A percentile compares a stretch with the other conserved stretches of the same genome.
phyloP scores from a whole-genome alignment of 2,888 invertebrate species.

The Agonum fuliginosum region DNA sequence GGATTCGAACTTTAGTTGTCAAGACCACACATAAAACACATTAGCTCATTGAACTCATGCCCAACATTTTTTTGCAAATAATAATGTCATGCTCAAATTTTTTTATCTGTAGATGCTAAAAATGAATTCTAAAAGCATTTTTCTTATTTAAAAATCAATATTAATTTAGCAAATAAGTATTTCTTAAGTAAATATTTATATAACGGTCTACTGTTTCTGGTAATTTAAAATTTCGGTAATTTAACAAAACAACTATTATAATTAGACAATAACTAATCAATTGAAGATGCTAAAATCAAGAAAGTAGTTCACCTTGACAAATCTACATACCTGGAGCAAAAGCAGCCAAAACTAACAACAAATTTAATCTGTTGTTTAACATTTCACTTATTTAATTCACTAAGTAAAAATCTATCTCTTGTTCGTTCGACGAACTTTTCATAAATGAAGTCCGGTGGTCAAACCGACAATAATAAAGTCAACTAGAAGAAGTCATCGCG shows the following conservation, averaged over 20 bases:
- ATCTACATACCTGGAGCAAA: conserved; percentile 45
- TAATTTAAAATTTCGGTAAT: too few relatives aligned
- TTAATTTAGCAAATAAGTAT: not conserved
- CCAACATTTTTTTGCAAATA: too few relatives aligned
- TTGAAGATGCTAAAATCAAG: not conserved
- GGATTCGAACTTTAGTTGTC: too few relatives aligned
- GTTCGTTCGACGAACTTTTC: not conserved
- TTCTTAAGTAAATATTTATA: not conserved
- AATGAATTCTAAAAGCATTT: too few relatives aligned
- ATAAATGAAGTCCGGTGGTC: not conserved
- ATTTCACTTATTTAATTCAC: conserved; percentile 3
- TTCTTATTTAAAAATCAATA: too few relatives aligned
- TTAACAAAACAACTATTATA: too few relatives aligned
- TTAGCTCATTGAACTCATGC: too few relatives aligned
- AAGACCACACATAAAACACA: too few relatives aligned
- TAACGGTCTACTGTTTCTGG: not conserved
- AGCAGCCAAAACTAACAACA: conserved; percentile 22
- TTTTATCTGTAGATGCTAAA: too few relatives aligned
- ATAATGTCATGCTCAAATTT: too few relatives aligned
- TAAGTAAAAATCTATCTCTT: not conserved
- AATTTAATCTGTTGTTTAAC: conserved; percentile 24
- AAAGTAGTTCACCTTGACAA: conserved; percentile 49
- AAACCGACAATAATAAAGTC: conserved; percentile 2
- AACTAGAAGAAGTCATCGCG: conserved; percentile 39
- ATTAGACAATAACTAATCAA: too few relatives aligned